Evolutionary conservation across 2,797 vertebrate genomes (phyloP), one percentile per base, ranked within the genome.

Genomic region (Discoglossus pictus): DNA sequence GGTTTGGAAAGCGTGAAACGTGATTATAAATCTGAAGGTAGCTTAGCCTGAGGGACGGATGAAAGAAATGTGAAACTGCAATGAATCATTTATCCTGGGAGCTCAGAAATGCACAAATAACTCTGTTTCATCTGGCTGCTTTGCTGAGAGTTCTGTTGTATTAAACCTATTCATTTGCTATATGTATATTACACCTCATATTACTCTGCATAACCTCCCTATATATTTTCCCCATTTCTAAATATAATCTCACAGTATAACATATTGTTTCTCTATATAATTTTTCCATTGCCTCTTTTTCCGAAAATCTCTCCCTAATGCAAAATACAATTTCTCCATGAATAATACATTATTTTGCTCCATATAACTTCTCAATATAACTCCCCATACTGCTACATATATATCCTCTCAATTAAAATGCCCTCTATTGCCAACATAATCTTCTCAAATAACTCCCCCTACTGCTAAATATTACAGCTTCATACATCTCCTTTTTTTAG

Each of bases 21-120:
- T 53, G 56, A 68, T 68, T 68, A 47, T 61, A 61, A 52, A 61
- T 39, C 48, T 54, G 42, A 67, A 68, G 66, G 66, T 68, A 68
- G 47, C 40, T 2, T 21, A 24, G 48, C 44, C 48, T 68, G 66
- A 68, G 54, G 58, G 56, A 61, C 5, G 66, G 66, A 68, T 68
- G 47, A 68, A 68, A 68, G 56, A 61, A 68, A 61, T 35, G 61
- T 61, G 56, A 68, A 25, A 61, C 44, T 27, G 40, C 46, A 24
- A 60, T 68, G 66, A 68, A 68, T 60, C 55, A 43, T 60, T 60
- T 60, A 68, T 68, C 65, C 55, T 55, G 21, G 65, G 55, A 68
- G 65, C 55, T 52, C 11, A 2, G 23, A 21, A 52, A 60, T 60
- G 52, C 60, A 68, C 60, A 60, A 60, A 59, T 67, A 67, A 67